phyloP scores from a whole-genome alignment of 1,140 invertebrate species.

The Diachasma alloeum region DNA sequence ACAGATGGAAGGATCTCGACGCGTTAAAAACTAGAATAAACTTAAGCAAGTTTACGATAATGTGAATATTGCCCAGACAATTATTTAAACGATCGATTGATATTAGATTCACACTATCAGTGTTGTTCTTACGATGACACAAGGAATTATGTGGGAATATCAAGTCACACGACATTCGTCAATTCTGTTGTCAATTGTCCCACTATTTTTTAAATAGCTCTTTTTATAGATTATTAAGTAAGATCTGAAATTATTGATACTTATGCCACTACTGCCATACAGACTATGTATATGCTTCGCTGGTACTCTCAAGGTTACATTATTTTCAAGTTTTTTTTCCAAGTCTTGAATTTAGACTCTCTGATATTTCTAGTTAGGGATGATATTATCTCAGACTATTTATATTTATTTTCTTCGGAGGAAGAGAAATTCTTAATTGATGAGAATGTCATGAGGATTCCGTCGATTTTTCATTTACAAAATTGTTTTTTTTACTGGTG shows the following conservation, averaged over 20 bases:
- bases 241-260: slow-evolving; percentile 25
- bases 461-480: not conserved
- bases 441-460: not conserved
- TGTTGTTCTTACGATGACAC: not conserved
- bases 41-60: slow-evolving; percentile 1
- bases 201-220: not conserved
- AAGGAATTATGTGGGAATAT: not conserved
- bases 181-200: slow-evolving; percentile 2
- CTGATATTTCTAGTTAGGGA: not conserved
- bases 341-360: not conserved
- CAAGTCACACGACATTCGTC: not conserved
- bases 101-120: not conserved
- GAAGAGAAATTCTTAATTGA: not conserved
- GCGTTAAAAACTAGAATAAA: not conserved
- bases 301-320: slow-evolving; percentile 45
- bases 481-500: not conserved
- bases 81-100: slow-evolving; percentile 2
- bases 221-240: not conserved
- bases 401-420: not conserved
- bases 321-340: slow-evolving; percentile 28
- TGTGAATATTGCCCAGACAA: not conserved
- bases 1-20: slow-evolving; percentile 31
- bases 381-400: not conserved
- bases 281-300: slow-evolving; percentile 45
- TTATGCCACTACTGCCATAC: slow-evolving; percentile 39